These are phyloP conservation scores for Eurois occulta DNA, from an alignment of 2,888 invertebrate species.

Conservation along the genomic window DNA sequence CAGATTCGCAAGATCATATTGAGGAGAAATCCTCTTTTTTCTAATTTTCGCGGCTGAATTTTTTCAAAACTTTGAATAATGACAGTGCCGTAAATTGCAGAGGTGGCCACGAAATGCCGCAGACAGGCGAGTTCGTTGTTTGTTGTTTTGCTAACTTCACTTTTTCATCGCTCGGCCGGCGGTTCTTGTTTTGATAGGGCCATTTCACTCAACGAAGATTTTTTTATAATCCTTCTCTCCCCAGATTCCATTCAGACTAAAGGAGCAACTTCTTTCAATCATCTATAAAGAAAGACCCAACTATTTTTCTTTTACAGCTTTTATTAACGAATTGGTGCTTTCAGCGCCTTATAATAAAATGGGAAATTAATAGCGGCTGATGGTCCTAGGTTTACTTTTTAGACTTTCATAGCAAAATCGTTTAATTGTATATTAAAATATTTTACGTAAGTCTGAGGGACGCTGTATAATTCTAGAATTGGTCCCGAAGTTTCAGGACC, in stretches of 20 bases:
- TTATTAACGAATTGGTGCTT: conserved; percentile 13
- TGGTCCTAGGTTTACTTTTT: background rate
- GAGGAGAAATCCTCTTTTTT: conserved; percentile 81
- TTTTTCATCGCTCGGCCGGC: conserved; percentile 82
- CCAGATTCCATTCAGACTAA: conserved; percentile 61
- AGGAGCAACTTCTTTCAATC: conserved; percentile 69
- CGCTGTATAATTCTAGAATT: background rate
- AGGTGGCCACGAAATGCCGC: conserved; percentile 83
- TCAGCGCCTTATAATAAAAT: conserved; percentile 19
- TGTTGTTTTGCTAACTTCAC: conserved; percentile 84
- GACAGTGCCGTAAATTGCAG: conserved; percentile 85
- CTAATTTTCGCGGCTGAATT: conserved; percentile 80
- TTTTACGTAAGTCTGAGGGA: background rate
- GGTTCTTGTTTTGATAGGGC: conserved; percentile 80
- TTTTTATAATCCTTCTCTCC: conserved; percentile 67
- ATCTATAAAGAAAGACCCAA: conserved; percentile 65
- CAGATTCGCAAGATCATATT: conserved; percentile 88
- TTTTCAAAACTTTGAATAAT: conserved; percentile 87
- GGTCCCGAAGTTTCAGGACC: background rate
- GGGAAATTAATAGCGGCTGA: background rate
- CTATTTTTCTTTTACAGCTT: conserved; percentile 48
- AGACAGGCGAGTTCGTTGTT: conserved; percentile 79
- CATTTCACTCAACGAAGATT: conserved; percentile 73
- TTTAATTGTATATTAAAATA: background rate
- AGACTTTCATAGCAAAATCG: background rate